A percentile compares a stretch with the other conserved stretches of the same genome.
phyloP scores from a whole-genome alignment of 2,797 vertebrate genomes.

The Taenioides sp. region DNA sequence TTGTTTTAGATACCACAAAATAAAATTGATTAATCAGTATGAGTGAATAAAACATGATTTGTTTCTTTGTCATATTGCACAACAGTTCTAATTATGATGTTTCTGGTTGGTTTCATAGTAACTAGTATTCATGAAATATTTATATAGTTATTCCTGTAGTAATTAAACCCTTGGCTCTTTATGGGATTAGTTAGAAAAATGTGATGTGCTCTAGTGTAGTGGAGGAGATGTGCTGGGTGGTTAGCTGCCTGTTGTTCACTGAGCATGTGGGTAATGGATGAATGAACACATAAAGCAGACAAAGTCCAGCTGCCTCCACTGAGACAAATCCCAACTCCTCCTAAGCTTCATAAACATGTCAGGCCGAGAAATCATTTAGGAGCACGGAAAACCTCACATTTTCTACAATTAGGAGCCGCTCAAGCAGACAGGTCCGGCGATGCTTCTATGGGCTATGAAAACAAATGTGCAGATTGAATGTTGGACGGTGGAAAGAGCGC shows the following conservation, averaged over 20 bases:
- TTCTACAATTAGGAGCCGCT: slow-evolving; percentile 6
- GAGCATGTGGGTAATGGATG: slow-evolving; percentile 47
- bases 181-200: not conserved
- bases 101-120: not conserved
- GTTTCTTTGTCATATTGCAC: no score
- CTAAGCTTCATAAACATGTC: slow-evolving; percentile 4
- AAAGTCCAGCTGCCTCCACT: slow-evolving; percentile 41
- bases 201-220: slow-evolving; percentile 16
- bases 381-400: slow-evolving; percentile 2
- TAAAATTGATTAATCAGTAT: no score
- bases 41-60: no score
- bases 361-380: not conserved
- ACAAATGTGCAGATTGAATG: slow-evolving; percentile 45
- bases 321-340: slow-evolving; percentile 37
- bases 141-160: not conserved
- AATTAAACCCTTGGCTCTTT: not conserved
- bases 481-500: slow-evolving; percentile 31
- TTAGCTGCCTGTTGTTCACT: slow-evolving; percentile 4
- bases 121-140: not conserved
- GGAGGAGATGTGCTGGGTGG: slow-evolving; percentile 9
- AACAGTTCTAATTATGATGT: no score
- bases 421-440: slow-evolving; percentile 20
- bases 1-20: no score
- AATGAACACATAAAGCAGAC: slow-evolving; percentile 56
- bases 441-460: slow-evolving; percentile 61